Conservation (phyloP, 2,797 vertebrate species). For the Semotilus atromaculatus region DNA sequence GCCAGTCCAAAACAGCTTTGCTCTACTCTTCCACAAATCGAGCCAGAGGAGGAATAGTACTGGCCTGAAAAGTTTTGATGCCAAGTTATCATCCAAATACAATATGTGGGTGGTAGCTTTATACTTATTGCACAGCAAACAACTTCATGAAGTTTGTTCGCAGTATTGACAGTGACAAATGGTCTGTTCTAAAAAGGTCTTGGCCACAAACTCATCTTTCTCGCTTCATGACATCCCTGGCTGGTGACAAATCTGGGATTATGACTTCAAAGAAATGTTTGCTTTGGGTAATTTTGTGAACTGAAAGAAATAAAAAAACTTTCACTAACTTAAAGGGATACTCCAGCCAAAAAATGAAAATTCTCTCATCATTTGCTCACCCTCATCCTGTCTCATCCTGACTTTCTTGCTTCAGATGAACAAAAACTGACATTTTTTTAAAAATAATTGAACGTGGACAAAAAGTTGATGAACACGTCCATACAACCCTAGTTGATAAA, state of each 20-base stretch:
- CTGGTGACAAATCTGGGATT: constrained; percentile 10
- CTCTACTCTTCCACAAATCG: constrained; percentile 11
- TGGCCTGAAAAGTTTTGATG: neutral
- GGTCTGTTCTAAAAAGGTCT: constrained; percentile 11
- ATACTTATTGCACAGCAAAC: constrained; percentile 25
- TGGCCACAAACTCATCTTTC: constrained; percentile 18
- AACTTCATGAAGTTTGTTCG: constrained; percentile 31
- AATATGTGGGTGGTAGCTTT: constrained; percentile 19
- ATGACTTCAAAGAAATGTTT: neutral
- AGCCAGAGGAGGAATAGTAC: constrained; percentile 12
- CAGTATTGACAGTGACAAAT: constrained; percentile 30
- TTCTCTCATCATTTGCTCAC: neutral
- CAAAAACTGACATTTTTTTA: neutral
- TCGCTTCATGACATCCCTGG: neutral
- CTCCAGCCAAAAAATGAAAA: neutral
- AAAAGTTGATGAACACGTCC: neutral
- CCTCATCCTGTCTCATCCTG: neutral
- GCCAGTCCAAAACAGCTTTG: neutral
- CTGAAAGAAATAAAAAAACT: neutral
- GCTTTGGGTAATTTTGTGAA: neutral
- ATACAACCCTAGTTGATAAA: neutral
- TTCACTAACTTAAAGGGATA: neutral
- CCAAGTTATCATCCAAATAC: constrained; percentile 28
- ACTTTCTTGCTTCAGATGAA: neutral
- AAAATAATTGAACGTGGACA: neutral